Evolutionary conservation across 2,888 invertebrate genomes (phyloP).

Genomic region (Limenitis camilla): DNA sequence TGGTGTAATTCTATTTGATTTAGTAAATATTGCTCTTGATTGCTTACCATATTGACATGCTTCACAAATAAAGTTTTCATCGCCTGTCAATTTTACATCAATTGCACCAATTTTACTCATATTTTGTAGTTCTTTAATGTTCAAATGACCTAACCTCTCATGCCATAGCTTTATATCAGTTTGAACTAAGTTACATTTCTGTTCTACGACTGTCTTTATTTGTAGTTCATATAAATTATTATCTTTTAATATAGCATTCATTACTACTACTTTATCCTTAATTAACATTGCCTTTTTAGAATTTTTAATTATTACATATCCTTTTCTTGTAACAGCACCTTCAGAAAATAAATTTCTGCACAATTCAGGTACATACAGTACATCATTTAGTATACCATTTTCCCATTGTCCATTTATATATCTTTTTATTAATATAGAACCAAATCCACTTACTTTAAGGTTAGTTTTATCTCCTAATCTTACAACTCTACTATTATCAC

Average conservation of each 20-base stretch:
- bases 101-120: slow-evolving; percentile 8
- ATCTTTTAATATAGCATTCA: slow-evolving; percentile 15
- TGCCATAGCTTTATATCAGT: slow-evolving; percentile 21
- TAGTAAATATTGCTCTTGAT: slow-evolving; percentile 1
- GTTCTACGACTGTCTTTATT: slow-evolving; percentile 12
- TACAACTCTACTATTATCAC: slow-evolving; percentile 6
- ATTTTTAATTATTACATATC: too few relatives aligned
- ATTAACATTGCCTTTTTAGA: slow-evolving; percentile 14
- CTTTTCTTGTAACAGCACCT: slow-evolving; percentile 11
- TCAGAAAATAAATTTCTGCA: slow-evolving; percentile 21
- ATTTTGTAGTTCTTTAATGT: slow-evolving; percentile 14
- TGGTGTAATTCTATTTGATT: slow-evolving; percentile 5
- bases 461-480: slow-evolving; percentile 27
- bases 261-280: slow-evolving; percentile 12
- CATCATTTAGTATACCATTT: slow-evolving; percentile 15
- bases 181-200: slow-evolving; percentile 22
- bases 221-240: slow-evolving; percentile 24
- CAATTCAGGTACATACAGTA: slow-evolving; percentile 22
- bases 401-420: slow-evolving; percentile 29
- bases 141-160: slow-evolving; percentile 20
- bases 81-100: slow-evolving; percentile 14
- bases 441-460: slow-evolving; percentile 27
- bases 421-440: slow-evolving; percentile 26
- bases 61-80: slow-evolving; percentile 10
- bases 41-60: slow-evolving; percentile 16